Base-by-base conservation (phyloP, 2,113 vertebrate species). In the Ammodramus savannarum region DNA sequence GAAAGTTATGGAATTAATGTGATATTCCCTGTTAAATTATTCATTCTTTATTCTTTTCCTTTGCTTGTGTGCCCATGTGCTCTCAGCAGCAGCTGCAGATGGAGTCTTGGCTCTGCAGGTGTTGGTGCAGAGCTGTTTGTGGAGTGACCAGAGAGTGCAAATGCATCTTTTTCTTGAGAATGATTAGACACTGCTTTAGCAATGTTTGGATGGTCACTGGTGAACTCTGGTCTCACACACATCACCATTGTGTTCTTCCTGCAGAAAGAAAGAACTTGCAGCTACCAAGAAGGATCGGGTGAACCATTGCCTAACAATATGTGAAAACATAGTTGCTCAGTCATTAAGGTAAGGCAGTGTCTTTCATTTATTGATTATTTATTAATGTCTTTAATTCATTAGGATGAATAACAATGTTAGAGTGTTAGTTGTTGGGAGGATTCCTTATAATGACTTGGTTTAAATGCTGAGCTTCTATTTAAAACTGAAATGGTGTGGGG, bases 271-370 rank as follows among this genome's bases (percentile, higher is more conserved):
- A 96, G 99, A 99, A 82, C 98, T 99, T 91, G 98, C 98, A 44
- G 98, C 99, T 32, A 99, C 98, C 91, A 99, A 99, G 98, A 99
- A 99, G 85, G 99, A 99, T 95, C 97, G 99, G 17, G 99, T 99
- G 90, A 99, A 98, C 85, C 99, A 99, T 72, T 99, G 99, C 92
- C 97, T 99, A 97, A 99, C 99, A 16, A 99, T 99, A 98, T 99
- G 99, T 95, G 99, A 99, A 97, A 99, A 99, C 95, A 99, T 99
- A 41, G 98, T 99, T 93, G 99, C 99, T 49, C 99, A 99, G 91
- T 99, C 99, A 38, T 97, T 99, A 96, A 99, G 99, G 99, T 99
- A 98, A 97, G 48, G 23, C 21, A 39, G 2, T 16, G 27, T 74
- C 41, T 87, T 80, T 26, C 34, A 74, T n/a, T 73, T 85, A 29